Percentiles rank a stretch among this genome's conserved stretches.
These are phyloP conservation scores for Drosophila anomelani DNA, from an alignment of 2,888 invertebrate genomes.

Conservation along the genomic window DNA sequence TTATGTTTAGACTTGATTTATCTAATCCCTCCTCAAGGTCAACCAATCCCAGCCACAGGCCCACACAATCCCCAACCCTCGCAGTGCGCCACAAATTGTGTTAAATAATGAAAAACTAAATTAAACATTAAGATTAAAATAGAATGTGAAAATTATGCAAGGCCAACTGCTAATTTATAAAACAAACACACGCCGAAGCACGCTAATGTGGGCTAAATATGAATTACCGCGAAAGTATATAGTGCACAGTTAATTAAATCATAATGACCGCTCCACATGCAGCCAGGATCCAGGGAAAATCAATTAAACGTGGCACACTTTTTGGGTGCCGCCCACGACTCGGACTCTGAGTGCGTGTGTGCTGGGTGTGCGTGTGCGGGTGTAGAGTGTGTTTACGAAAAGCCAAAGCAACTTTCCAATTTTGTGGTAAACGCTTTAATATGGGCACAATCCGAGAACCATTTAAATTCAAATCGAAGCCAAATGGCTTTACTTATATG, in stretches of 20 bases:
- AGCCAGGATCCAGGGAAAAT: constrained; percentile 48
- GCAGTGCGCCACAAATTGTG: constrained; percentile 51
- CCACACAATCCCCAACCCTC: background rate
- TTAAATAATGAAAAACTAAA: constrained; percentile 77
- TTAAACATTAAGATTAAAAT: constrained; percentile 75
- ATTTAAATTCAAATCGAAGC: constrained; percentile 75
- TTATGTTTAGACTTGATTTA: too few species aligned
- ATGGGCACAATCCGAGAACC: constrained; percentile 33
- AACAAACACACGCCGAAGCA: constrained; percentile 59
- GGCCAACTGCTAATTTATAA: constrained; percentile 58
- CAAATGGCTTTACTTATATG: constrained; percentile 71
- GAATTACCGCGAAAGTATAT: constrained; percentile 71
- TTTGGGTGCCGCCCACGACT: constrained; percentile 20
- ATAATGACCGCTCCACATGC: constrained; percentile 75
- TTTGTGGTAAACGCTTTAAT: constrained; percentile 65
- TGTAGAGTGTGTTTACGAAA: background rate
- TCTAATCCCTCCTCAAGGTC: constrained; percentile 52
- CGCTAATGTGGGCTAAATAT: constrained; percentile 63
- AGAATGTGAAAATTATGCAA: constrained; percentile 75
- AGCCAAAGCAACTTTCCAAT: constrained; percentile 20
- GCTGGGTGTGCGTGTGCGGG: constrained; percentile 20
- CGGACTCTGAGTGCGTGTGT: background rate
- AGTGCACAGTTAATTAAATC: constrained; percentile 76
- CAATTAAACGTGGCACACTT: constrained; percentile 63
- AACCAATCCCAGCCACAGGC: constrained; percentile 17